A percentile compares a stretch with the other conserved stretches of the same genome.
Evolutionary conservation across 2,113 vertebrate species (phyloP).

Genomic region (Leucopsar rothschildi): DNA sequence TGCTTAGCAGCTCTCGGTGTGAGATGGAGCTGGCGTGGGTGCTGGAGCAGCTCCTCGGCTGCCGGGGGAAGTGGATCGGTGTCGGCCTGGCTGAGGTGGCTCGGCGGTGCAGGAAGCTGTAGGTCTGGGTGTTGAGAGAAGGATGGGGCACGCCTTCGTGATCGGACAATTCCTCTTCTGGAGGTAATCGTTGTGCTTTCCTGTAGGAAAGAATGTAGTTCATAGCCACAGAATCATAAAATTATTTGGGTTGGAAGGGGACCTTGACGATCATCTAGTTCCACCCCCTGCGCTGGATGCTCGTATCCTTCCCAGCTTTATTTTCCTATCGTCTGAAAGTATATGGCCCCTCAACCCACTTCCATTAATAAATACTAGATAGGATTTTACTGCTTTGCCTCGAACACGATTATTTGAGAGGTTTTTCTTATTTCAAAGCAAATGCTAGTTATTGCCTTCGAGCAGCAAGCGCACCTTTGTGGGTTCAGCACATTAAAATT

Average conservation of each 20-base stretch:
- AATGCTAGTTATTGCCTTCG: fast-evolving
- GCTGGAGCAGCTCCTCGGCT: background rate
- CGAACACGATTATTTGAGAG: background rate
- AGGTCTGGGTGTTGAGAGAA: fast-evolving
- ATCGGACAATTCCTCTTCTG: fast-evolving
- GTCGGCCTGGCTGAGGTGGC: background rate
- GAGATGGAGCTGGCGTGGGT: background rate
- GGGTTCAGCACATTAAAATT: background rate
- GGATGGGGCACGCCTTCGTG: background rate
- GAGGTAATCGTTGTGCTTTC: background rate
- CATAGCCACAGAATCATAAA: background rate
- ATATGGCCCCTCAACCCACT: fast-evolving
- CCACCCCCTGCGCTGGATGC: fast-evolving
- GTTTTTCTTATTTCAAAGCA: background rate
- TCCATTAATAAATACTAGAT: background rate
- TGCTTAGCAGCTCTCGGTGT: slow-evolving; percentile 22
- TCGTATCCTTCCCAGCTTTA: background rate
- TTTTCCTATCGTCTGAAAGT: background rate
- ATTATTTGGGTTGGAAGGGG: background rate
- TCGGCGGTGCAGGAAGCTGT: background rate
- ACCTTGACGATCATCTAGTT: background rate
- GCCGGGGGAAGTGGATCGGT: fast-evolving
- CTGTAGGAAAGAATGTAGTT: fast-evolving
- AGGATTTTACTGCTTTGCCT: background rate
- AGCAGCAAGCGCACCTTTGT: fast-evolving